Base-by-base conservation (phyloP, 2,113 vertebrate species). In the Athene noctua region DNA sequence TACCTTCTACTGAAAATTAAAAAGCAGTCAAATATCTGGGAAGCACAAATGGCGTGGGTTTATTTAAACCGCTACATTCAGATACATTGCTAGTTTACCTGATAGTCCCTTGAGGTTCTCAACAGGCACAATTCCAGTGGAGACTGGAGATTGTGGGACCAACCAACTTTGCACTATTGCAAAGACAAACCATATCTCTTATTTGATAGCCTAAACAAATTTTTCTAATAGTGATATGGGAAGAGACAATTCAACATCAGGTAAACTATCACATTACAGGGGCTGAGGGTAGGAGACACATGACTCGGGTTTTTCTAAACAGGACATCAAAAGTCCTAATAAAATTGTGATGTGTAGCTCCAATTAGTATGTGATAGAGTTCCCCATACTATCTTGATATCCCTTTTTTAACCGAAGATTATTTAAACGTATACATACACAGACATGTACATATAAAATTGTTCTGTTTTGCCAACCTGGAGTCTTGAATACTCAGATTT, bases 401-500 rank as follows among this genome's bases (percentile, higher is more conserved):
- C 46, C 42, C 13, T 57, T 71, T 83, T 36, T 75, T n/a, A 65
- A 26, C 20, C 46, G 51, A 54, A 44, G 51, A 14, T 11, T 29
- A 13, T 40, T 66, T 44, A 46, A 81, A 29, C 22, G 3, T 66
- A 3, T 36, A 15, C 2, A 2, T 15, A 30, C 11, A 36, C 18
- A 23, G 10, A 36, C 0, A 0, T 26, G 3, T 32, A 9, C 8
- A 12, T 44, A 6, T 3, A 42, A n/a, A 59, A 16, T 27, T 49
- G 42, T n/a, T 51, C 26, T 13, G 5, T 46, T 47, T 61, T 61
- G 36, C 42, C 9, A 42, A 4, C 15, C 54, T 27, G 47, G 9
- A 13, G 15, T 38, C 6, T 32, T 32, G 6, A 36, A 8, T 16
- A 4, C 10, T 51, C 20, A 17, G 19, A 13, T 51, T 57, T 59